Evolutionary conservation across 2,888 invertebrate genomes (phyloP).

Genomic region (Chesias legatella): DNA sequence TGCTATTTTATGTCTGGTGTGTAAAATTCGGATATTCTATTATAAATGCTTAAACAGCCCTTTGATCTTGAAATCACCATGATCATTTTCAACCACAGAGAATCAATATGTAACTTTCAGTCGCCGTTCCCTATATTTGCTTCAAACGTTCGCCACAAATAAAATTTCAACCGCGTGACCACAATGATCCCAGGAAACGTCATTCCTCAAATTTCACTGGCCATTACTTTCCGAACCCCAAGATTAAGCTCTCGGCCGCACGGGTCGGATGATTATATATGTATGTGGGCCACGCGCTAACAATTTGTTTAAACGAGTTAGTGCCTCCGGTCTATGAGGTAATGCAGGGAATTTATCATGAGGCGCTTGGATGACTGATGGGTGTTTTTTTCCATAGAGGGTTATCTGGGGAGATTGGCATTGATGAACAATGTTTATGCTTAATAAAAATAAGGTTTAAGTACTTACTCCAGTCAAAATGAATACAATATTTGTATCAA

Average conservation of each 20-base stretch:
- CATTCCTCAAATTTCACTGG: slow-evolving; percentile 32
- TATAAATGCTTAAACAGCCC: too few species aligned
- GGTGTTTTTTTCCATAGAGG: slow-evolving; percentile 7
- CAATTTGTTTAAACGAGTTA: slow-evolving; percentile 35
- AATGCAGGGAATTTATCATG: slow-evolving; percentile 31
- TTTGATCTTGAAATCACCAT: too few species aligned
- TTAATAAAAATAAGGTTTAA: too few species aligned
- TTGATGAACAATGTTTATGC: too few species aligned
- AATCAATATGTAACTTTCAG: too few species aligned
- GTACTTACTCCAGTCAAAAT: too few species aligned
- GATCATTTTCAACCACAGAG: too few species aligned
- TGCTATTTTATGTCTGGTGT: too few species aligned
- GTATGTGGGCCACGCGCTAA: slow-evolving; percentile 28
- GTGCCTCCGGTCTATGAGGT: slow-evolving; percentile 22
- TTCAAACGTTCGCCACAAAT: slow-evolving; percentile 6
- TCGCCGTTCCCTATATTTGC: slow-evolving; percentile 1
- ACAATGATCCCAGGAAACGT: slow-evolving; percentile 27
- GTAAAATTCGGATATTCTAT: too few species aligned
- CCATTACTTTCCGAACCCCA: slow-evolving; percentile 32
- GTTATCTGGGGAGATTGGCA: not conserved
- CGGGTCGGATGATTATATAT: slow-evolving; percentile 27
- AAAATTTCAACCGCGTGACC: slow-evolving; percentile 20
- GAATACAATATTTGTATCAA: too few species aligned
- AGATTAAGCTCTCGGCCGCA: slow-evolving; percentile 29
- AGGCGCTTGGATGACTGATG: slow-evolving; percentile 15